These are phyloP conservation scores for Hoplodrina blanda DNA, from an alignment of 2,888 invertebrate species.

Conservation along the genomic window DNA sequence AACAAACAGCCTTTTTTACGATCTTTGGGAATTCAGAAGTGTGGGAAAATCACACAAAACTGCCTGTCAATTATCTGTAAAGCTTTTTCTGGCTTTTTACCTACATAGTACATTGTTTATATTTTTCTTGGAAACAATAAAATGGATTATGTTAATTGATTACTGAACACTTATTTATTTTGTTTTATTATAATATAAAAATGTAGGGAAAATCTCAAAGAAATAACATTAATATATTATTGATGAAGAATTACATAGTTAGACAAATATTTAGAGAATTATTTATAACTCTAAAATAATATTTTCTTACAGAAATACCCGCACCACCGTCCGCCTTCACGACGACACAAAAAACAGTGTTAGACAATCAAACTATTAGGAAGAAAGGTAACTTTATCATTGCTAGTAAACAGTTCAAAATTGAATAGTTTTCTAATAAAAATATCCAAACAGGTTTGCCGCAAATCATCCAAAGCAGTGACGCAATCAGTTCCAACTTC, in stretches of 20 bases:
- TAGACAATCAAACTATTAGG: constrained; percentile 86
- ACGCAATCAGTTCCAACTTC: constrained; percentile 87
- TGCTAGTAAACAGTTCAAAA: constrained; percentile 3
- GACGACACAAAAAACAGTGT: constrained; percentile 86
- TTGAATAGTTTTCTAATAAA: constrained; percentile 30
- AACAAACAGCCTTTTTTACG: constrained; percentile 64
- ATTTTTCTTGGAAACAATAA: constrained; percentile 14
- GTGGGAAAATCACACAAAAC: constrained; percentile 65
- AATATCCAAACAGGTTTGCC: constrained; percentile 77
- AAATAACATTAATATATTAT: too few relatives aligned
- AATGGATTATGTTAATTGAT: not conserved
- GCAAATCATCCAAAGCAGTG: constrained; percentile 78
- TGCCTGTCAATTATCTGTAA: constrained; percentile 64
- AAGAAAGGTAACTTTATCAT: constrained; percentile 80
- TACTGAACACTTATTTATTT: not conserved
- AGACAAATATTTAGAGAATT: too few relatives aligned
- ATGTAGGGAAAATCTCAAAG: not conserved
- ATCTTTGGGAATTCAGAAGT: constrained; percentile 63
- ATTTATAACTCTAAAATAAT: not conserved
- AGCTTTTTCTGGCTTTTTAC: constrained; percentile 57
- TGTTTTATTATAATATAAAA: not conserved
- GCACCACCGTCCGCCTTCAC: constrained; percentile 95
- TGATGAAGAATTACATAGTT: too few relatives aligned
- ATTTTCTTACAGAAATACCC: constrained; percentile 93
- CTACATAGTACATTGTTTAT: constrained; percentile 23